Base-by-base conservation (phyloP, 2,888 invertebrate species). In the Drosophila lacicola region DNA sequence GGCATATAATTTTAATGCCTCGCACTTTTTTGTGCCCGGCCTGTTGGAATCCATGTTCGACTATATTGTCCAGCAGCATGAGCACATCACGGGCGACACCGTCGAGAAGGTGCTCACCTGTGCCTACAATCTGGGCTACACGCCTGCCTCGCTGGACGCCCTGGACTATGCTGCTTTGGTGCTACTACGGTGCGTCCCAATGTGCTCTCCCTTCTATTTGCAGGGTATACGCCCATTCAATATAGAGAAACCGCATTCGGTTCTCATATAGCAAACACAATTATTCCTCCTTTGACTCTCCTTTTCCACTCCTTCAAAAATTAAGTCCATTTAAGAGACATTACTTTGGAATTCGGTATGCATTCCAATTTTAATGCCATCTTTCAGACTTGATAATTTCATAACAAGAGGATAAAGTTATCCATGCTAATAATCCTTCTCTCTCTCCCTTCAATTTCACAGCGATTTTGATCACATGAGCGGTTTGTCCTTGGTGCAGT, bases 391-490 rank as follows among this genome's bases (percentile, higher is more conserved):
- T 17, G 17, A 17, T 17, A 17, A 17, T 17, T 17, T 17, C 17
- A 17, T n/a, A n/a, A n/a, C n/a, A n/a, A n/a, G n/a, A n/a, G n/a
- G n/a, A n/a, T n/a, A n/a, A n/a, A n/a, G n/a, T n/a, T n/a, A 36
- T 10, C 11, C 36, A 36, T 11, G 36, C 13, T 56, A 41, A 10
- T 29, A 10, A n/a, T 9, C n/a, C 10, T 29, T 10, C 2, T 41
- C 5, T 46, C 10, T 14, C 11, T 17, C 10, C 19, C 4, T 14
- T 36, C 14, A n/a, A 11, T 6, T 0, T 90, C 92, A 41, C 80
- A 95, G 95, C 63, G 94, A 95, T 85, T 93, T 93, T 78, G 92
- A 94, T 56, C 91, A 93, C 49, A 91, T 95, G 90, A 93, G 92
- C 51, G 93, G 94, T 4, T 85, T 94, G 29, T 90, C 93, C 1